Conservation (phyloP, 2,113 vertebrate species). For the Ochotona princeps region DNA sequence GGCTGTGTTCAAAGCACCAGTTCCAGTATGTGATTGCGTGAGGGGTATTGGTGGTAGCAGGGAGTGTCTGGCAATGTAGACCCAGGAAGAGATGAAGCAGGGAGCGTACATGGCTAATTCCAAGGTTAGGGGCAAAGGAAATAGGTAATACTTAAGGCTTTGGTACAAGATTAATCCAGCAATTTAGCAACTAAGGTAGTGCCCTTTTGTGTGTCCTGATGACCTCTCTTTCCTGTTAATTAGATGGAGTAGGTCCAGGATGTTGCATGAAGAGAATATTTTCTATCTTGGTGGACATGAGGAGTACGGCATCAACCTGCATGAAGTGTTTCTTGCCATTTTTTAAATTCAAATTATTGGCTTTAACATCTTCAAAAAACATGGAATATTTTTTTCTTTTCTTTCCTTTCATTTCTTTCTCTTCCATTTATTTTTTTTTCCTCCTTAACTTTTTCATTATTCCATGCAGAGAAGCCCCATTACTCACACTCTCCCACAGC, state of each 20-base stretch:
- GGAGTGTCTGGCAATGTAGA: background rate
- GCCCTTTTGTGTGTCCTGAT: background rate
- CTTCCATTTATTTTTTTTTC: background rate
- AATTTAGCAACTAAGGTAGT: background rate
- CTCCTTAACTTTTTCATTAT: background rate
- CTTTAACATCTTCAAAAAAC: slow-evolving; percentile 25
- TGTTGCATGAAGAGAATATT: slow-evolving; percentile 29
- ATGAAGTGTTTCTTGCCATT: background rate
- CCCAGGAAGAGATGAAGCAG: background rate
- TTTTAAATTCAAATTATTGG: slow-evolving; percentile 43
- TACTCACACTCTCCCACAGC: background rate
- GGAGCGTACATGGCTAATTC: background rate
- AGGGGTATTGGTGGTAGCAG: background rate
- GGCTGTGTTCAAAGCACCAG: background rate
- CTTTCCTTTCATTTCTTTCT: background rate
- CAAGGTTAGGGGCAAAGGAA: slow-evolving; percentile 36
- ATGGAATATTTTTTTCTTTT: background rate
- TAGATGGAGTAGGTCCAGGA: background rate
- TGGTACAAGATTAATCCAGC: slow-evolving; percentile 69
- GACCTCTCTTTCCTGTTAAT: slow-evolving; percentile 52
- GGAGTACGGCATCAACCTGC: background rate
- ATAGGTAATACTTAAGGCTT: slow-evolving; percentile 68
- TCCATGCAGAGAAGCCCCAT: background rate
- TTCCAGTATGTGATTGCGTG: background rate
- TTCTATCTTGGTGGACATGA: background rate